Percentiles rank a stretch among this genome's conserved stretches.
These are phyloP conservation scores for Rotaria macrura DNA, from an alignment of 2,888 invertebrate genomes.

Conservation along the genomic window DNA sequence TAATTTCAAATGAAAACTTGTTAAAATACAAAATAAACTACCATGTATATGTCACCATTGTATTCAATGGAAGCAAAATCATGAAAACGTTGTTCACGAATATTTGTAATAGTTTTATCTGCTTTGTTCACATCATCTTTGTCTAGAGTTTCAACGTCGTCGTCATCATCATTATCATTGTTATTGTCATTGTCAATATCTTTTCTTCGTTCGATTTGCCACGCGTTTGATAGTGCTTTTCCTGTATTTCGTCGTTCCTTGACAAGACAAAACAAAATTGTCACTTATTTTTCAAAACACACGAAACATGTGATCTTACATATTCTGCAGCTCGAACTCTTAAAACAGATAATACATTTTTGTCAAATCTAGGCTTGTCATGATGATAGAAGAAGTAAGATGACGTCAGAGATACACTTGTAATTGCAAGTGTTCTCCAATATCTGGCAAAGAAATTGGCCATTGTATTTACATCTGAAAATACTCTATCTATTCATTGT, in stretches of 20 bases:
- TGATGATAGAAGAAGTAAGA: background rate
- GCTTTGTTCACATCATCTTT: background rate
- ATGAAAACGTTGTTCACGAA: constrained; percentile 58
- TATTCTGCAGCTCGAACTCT: background rate
- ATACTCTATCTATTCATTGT: no score
- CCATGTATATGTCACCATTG: constrained; percentile 85
- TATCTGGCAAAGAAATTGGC: background rate
- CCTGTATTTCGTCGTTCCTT: background rate
- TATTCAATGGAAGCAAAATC: constrained; percentile 87
- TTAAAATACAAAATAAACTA: background rate
- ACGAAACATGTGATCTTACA: background rate
- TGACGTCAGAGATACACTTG: background rate
- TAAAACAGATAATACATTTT: background rate
- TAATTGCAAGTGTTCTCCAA: background rate
- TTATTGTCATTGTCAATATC: background rate
- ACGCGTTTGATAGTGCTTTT: background rate
- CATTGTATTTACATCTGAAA: background rate
- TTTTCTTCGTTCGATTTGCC: background rate
- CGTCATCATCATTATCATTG: background rate
- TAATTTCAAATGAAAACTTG: background rate
- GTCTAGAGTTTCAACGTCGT: background rate
- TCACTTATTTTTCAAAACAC: no score
- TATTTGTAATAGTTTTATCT: background rate
- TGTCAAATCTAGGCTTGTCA: background rate
- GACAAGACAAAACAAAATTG: background rate